Percentiles rank a stretch among this genome's conserved stretches.
Conservation (phyloP, 2,888 invertebrate genomes). For the Microctonus hyperodae region DNA sequence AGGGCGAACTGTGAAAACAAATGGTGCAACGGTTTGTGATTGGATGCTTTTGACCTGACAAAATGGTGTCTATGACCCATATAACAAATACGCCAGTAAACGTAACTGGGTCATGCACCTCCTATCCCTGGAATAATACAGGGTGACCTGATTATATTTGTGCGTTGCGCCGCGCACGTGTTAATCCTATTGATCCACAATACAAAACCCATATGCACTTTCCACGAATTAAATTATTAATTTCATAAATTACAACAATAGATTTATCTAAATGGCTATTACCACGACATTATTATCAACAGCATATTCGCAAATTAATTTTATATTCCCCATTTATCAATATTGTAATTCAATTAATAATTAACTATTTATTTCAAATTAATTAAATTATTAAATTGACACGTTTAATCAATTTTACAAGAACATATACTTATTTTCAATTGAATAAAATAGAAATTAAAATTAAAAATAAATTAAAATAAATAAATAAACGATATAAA, state of each 20-base stretch:
- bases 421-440: too few species aligned
- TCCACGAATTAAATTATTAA: conserved; percentile 1
- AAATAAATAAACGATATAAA: too few species aligned
- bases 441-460: too few species aligned
- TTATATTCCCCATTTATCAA: too few species aligned
- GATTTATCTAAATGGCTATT: not conserved
- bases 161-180: conserved; percentile 27
- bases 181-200: conserved; percentile 33
- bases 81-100: conserved; percentile 56
- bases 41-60: conserved; percentile 38
- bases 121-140: conserved; percentile 59
- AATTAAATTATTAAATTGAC: too few species aligned
- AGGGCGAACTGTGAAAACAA: not conserved
- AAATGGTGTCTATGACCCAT: conserved; percentile 61
- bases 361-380: too few species aligned
- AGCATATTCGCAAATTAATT: not conserved
- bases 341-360: too few species aligned
- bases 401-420: too few species aligned
- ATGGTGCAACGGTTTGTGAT: not conserved
- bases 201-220: not conserved
- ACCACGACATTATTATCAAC: not conserved
- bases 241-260: not conserved
- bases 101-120: conserved; percentile 61
- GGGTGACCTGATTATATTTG: conserved; percentile 47
- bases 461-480: too few species aligned